Percentiles rank a stretch among this genome's conserved stretches.
Evolutionary conservation across 2,113 vertebrate species (phyloP).

Genomic region (Nothobranchius kuhntae): DNA sequence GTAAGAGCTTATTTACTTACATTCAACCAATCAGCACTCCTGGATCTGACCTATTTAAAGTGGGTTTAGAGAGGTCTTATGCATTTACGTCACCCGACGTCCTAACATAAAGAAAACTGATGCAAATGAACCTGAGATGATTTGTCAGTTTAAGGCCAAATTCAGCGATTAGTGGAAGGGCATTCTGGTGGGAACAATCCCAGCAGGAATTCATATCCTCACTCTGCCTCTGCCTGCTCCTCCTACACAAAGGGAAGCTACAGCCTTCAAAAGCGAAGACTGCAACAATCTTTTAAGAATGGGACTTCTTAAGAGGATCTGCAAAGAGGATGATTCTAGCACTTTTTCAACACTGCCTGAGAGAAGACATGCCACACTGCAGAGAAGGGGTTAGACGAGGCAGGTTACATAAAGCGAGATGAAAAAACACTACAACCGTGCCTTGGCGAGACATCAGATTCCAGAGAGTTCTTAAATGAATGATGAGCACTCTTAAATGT

Average conservation of each 20-base stretch:
- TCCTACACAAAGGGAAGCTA: constrained; percentile 17
- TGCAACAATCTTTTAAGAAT: constrained; percentile 17
- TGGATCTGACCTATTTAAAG: constrained; percentile 4
- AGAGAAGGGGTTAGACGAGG: constrained; percentile 39
- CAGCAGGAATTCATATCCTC: constrained; percentile 1
- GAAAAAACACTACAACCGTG: background rate
- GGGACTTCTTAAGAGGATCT: constrained; percentile 21
- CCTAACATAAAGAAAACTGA: background rate
- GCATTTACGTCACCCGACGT: constrained; percentile 1
- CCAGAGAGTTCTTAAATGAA: constrained; percentile 11
- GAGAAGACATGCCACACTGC: constrained; percentile 12
- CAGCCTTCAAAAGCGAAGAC: constrained; percentile 1
- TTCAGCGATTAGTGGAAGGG: background rate
- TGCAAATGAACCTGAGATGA: constrained; percentile 8
- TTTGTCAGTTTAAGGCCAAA: constrained; percentile 20
- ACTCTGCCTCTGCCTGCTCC: constrained; percentile 16
- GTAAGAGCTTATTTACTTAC: background rate
- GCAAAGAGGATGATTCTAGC: constrained; percentile 14
- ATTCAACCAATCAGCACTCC: too few relatives aligned
- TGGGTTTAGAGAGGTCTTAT: constrained; percentile 1
- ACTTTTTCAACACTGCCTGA: constrained; percentile 24
- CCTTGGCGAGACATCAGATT: constrained; percentile 8
- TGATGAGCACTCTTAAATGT: constrained; percentile 10
- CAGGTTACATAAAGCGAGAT: constrained; percentile 41
- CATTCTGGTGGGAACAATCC: constrained; percentile 16